Evolutionary conservation across 2,888 invertebrate genomes (phyloP), one percentile per base, ranked within the genome.

Genomic region (Leucophenga montana): DNA sequence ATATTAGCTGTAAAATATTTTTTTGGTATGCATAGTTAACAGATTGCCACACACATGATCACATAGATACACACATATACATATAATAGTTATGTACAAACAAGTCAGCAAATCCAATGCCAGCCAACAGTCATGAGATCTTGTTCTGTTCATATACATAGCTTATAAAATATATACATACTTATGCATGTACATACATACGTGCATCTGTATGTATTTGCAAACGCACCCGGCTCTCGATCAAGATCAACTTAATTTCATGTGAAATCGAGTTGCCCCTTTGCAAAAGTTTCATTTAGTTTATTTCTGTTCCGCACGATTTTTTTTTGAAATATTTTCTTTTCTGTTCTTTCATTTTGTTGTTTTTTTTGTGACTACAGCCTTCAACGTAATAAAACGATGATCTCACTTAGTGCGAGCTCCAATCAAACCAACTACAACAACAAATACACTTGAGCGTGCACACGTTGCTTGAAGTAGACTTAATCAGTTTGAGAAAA

Each of bases 1-100:
- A 85, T 86, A 84, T 86, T 84, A 85, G 79, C 78, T 80, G 80
- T 70, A 75, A 82, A 80, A 84, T 79, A 85, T 77, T 71, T 71
- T n/a, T 59, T 46, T 5, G 14, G 54, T 18, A 68, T 16, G 16
- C 61, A 22, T 44, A 67, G 66, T 68, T 66, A 14, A 75, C 76
- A 72, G 70, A 65, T 67, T 70, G 72, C 74, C 72, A 72, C 67
- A 69, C 70, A n/a, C 13, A 39, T 27, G 33, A 8, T 33, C 33
- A 39, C 8, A 11, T 39, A 39, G 3, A 8, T 11, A 39, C 9
- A 39, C 39, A 39, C 9, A 8, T 39, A 39, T 11, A 11, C 9
- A 2, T 11, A 8, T 39, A 39, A 39, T 39, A 27, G 39, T 39
- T 39, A 11, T 11, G 9, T 11, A 39, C 9, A 39, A 39, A 39